phyloP scores from a whole-genome alignment of 2,113 vertebrate genomes.

The Xiphias gladius region DNA sequence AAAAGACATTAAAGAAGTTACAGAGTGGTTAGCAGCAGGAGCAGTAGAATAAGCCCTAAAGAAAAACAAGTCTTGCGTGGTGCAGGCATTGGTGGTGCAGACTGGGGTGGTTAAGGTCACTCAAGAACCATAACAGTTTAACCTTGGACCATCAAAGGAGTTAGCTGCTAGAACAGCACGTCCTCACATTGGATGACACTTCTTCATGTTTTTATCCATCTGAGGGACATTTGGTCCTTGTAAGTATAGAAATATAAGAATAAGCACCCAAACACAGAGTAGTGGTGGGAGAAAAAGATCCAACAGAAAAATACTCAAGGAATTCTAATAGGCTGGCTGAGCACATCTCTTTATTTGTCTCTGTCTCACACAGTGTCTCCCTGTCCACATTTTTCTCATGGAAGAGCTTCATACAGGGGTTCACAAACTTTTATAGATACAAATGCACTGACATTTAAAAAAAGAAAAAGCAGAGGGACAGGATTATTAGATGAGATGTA shows the following conservation, averaged over 20 bases:
- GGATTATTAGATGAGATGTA: neutral
- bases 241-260: neutral
- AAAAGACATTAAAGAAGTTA: neutral
- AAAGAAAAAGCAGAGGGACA: too few species aligned
- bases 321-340: constrained; percentile 14
- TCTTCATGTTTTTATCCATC: neutral
- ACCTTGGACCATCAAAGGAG: neutral
- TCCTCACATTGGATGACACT: neutral
- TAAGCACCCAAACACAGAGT: neutral
- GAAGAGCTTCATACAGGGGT: neutral
- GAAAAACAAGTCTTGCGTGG: neutral
- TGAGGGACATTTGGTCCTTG: neutral
- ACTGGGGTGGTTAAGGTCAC: neutral
- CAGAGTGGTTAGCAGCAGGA: neutral
- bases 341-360: constrained; percentile 9
- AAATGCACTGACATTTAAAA: neutral
- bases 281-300: neutral
- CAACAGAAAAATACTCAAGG: neutral
- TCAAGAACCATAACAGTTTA: neutral
- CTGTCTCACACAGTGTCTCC: neutral
- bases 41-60: neutral
- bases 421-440: neutral
- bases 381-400: neutral
- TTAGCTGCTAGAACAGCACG: neutral
- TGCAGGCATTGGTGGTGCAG: neutral